phyloP scores from a whole-genome alignment of 64 coral and sea anemone genomes.

The Catalaphyllia jardinei region DNA sequence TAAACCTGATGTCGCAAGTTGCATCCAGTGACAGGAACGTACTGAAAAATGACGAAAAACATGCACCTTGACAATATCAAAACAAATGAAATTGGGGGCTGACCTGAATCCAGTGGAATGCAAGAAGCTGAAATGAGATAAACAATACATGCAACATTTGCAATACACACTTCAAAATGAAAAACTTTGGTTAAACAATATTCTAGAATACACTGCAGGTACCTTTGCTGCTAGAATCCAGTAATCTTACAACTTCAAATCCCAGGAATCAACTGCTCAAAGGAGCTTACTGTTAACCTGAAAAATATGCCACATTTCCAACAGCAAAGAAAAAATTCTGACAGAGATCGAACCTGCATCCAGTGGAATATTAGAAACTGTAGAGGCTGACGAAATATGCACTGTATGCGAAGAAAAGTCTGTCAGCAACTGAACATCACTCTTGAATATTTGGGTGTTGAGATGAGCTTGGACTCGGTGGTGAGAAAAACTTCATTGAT shows the following conservation, averaged over 20 bases:
- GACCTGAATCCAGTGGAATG: background rate
- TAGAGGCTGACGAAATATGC: conserved; percentile 5
- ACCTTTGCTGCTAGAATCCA: background rate
- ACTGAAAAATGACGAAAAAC: background rate
- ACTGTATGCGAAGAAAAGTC: background rate
- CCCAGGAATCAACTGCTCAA: background rate
- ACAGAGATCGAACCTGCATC: background rate
- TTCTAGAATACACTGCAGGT: background rate
- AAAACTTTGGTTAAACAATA: background rate
- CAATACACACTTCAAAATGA: background rate
- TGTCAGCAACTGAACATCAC: background rate
- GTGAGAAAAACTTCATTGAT: no score
- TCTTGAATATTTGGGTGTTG: no score
- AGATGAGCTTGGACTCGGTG: no score
- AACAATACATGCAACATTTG: background rate
- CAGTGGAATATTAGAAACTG: background rate
- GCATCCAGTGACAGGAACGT: background rate
- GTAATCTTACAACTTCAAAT: background rate
- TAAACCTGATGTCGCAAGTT: background rate
- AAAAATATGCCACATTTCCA: no score
- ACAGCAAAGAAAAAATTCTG: no score
- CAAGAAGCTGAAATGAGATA: background rate
- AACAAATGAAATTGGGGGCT: background rate
- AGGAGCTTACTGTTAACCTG: background rate
- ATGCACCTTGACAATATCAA: background rate